Base-by-base conservation (phyloP, 2,113 vertebrate genomes). In the Odontesthes bonariensis region DNA sequence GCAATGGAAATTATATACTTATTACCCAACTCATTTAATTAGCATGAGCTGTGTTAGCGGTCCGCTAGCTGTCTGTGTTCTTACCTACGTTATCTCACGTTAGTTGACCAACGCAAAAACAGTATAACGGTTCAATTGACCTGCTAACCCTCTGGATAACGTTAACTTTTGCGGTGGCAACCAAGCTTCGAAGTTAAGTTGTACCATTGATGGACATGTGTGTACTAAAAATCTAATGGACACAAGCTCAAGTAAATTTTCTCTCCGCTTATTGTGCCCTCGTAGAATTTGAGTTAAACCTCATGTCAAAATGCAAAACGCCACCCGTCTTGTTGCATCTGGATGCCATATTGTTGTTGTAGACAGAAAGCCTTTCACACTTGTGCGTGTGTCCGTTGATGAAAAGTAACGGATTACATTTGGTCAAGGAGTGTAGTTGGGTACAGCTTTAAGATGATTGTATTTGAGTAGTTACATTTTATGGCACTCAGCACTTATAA, bases 31-130 rank as follows among this genome's bases (percentile, higher is more conserved):
- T 49, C 46, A 6, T 57, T 47, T 46, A 32, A 61, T 58, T 23
- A 52, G 73, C 56, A 13, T 64, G 75, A 64, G 60, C 57, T 32
- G 22, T 8, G 80, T 33, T 73, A 80, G 60, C 59, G 7, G 20
- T 62, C 38, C 2, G 65, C 44, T 81, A 65, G 53, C 70, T 11
- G 69, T 73, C 71, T 81, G 35, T 77, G 74, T 82, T 84, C 54
- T 5, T 77, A 74, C 80, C 83, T 51, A 16, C 59, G 9, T 55
- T 65, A 77, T 75, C 76, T 13, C 22, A 49, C 70, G 31, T 62
- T 46, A 17, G 69, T 73, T 38, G 73, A 53, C 54, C 12, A 73
- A 59, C n/a, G 35, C 10, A 47, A 49, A 42, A 65, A 40, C 69
- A 20, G 20, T 61, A 42, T 55, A 20, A 27, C 46, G 46, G 54